These are phyloP conservation scores for Rotaria socialis DNA, from an alignment of 2,888 invertebrate species.

Conservation along the genomic window DNA sequence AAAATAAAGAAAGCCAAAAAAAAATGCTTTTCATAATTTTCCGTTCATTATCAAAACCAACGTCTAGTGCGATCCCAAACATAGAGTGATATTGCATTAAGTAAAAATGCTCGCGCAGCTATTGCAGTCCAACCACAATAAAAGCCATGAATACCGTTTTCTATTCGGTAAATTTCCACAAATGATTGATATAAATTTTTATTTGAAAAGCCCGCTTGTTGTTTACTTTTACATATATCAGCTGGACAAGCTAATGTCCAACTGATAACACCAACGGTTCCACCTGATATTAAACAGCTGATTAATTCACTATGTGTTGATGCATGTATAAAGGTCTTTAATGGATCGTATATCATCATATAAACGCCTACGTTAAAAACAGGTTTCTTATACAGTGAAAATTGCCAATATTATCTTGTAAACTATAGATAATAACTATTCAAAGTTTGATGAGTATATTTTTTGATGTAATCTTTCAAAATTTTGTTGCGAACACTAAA, in stretches of 20 bases:
- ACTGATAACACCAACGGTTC: neutral
- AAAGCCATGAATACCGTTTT: neutral
- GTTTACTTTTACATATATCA: slow-evolving; percentile 27
- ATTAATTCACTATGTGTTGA: neutral
- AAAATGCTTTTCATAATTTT: no score
- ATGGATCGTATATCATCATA: slow-evolving; percentile 23
- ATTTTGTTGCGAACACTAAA: no score
- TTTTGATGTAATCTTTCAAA: no score
- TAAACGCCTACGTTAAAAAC: neutral
- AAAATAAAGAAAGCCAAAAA: no score
- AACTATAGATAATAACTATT: no score
- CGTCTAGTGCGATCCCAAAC: neutral
- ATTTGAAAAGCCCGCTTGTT: slow-evolving; percentile 19
- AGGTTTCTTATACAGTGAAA: no score
- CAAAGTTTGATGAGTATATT: no score
- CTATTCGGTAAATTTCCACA: neutral
- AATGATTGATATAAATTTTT: neutral
- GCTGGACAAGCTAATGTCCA: slow-evolving; percentile 17
- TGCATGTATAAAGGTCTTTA: neutral
- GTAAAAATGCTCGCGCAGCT: slow-evolving; percentile 1
- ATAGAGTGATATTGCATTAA: slow-evolving; percentile 24
- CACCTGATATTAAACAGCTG: neutral
- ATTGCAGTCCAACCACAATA: slow-evolving; percentile 22
- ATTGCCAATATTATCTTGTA: no score
- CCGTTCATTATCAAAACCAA: neutral